A percentile compares a stretch with the other conserved stretches of the same genome.
Evolutionary conservation across 1,140 invertebrate species (phyloP).

Genomic region (Thaumetopoea pityocampa): DNA sequence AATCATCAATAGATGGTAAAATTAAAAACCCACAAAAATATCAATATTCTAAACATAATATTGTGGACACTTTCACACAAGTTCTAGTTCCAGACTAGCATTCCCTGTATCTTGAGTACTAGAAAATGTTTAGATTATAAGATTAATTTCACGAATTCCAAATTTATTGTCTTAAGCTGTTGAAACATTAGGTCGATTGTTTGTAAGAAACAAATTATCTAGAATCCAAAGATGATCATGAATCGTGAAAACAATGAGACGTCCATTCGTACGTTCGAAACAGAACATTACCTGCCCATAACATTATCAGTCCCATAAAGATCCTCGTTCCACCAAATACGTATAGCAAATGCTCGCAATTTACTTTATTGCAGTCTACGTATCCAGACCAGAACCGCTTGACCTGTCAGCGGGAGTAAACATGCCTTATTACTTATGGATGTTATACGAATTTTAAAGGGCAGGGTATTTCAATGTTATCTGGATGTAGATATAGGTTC

Average conservation of each 20-base stretch:
- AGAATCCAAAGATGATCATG: slow-evolving; percentile 36
- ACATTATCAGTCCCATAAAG: slow-evolving; percentile 67
- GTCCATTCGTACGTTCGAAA: slow-evolving; percentile 54
- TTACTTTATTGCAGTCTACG: slow-evolving; percentile 63
- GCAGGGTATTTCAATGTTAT: slow-evolving; percentile 21
- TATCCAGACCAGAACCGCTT: slow-evolving; percentile 27
- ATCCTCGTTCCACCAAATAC: slow-evolving; percentile 49
- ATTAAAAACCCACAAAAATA: too few species aligned
- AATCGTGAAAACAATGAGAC: slow-evolving; percentile 65
- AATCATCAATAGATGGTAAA: too few species aligned
- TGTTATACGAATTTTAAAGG: not conserved
- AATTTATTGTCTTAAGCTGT: not conserved
- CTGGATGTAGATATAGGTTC: slow-evolving; percentile 36
- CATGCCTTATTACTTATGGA: not conserved
- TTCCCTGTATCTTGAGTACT: too few species aligned
- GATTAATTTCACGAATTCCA: too few species aligned
- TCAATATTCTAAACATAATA: too few species aligned
- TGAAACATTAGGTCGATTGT: not conserved
- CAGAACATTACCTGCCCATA: slow-evolving; percentile 67
- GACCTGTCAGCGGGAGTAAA: slow-evolving; percentile 11
- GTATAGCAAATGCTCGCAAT: slow-evolving; percentile 64
- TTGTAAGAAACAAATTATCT: not conserved
- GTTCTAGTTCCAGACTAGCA: too few species aligned
- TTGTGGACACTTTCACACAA: too few species aligned
- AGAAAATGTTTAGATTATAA: too few species aligned